Base-by-base conservation (phyloP, 2,888 invertebrate species). In the Anaspis maculata region DNA sequence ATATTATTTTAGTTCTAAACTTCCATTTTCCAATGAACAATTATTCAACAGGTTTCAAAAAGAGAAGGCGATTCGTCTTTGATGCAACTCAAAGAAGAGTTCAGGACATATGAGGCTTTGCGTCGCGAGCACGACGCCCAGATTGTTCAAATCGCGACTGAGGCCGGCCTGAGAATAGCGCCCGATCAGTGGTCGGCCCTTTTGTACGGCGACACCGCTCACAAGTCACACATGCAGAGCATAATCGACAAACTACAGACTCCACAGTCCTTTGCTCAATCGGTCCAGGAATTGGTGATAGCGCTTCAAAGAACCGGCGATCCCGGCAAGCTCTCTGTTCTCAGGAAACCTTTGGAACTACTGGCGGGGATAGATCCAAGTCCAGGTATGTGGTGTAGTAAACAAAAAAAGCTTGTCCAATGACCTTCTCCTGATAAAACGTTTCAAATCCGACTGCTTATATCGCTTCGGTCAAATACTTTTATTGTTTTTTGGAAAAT, bases 111-210 rank as follows among this genome's bases (percentile, higher is more conserved):
- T 62, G 95, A 97, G 51, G 80, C 89, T 0, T 62, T 98, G 32
- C 71, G 97, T 4, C 73, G 94, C 1, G 97, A 98, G 57, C 97
- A 98, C 61, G 97, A 98, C 66, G 88, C 95, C 6, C 97, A 98
- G 65, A 95, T 98, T 48, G 96, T 98, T 3, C 92, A 95, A 67
- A 97, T 98, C 41, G 97, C 97, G 0, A 88, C 91, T 0, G 97
- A 98, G 66, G 92, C 96, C 1, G 97, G 97, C 0, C 70, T 98
- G 13, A 72, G 96, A 37, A 97, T 98, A 42, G 92, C 95, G 0
- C 96, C 97, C 0, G 97, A 98, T 61, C 96, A 97, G 61, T 98
- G 97, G 97, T 94, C 94, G 2, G 88, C 95, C 0, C 66, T 98
- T 27, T 68, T 98, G 1, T 98, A 97, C 59, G 97, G 97, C 1